phyloP scores from a whole-genome alignment of 1,140 invertebrate species.

The Ooceraea biroi region DNA sequence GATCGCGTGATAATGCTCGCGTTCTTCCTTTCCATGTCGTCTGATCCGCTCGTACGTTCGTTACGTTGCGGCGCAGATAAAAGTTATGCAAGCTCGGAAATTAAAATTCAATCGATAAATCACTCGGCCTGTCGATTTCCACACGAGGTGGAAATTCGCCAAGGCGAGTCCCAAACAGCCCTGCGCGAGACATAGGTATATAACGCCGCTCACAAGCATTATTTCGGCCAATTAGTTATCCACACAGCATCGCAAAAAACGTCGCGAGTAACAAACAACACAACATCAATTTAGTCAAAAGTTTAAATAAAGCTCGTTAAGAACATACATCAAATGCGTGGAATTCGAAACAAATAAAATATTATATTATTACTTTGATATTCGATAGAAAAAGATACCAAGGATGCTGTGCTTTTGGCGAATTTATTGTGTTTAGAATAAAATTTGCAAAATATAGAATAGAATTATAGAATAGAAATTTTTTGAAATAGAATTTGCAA shows the following conservation, averaged over 20 bases:
- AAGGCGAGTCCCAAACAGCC: slow-evolving; percentile 23
- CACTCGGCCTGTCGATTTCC: slow-evolving; percentile 45
- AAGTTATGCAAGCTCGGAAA: slow-evolving; percentile 46
- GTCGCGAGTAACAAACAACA: slow-evolving; percentile 5
- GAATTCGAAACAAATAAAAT: neutral
- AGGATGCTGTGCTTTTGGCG: neutral
- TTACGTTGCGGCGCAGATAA: slow-evolving; percentile 33
- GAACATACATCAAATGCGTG: neutral
- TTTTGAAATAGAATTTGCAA: neutral
- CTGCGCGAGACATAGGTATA: slow-evolving; percentile 13
- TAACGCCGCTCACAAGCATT: slow-evolving; percentile 35
- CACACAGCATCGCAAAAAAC: neutral
- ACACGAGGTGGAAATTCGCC: slow-evolving; percentile 23
- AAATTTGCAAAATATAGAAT: neutral
- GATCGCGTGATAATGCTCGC: slow-evolving; percentile 22
- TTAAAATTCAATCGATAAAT: slow-evolving; percentile 64
- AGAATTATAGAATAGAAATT: too few relatives aligned
- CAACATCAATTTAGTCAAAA: neutral
- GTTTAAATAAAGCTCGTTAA: slow-evolving; percentile 11
- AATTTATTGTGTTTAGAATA: too few relatives aligned
- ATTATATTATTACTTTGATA: neutral
- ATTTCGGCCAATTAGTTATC: slow-evolving; percentile 55
- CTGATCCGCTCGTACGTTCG: slow-evolving; percentile 20
- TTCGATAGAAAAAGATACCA: neutral
- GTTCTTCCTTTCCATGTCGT: neutral